These are phyloP conservation scores for Metallyticus violacea DNA, from an alignment of 2,888 invertebrate genomes.

Conservation along the genomic window DNA sequence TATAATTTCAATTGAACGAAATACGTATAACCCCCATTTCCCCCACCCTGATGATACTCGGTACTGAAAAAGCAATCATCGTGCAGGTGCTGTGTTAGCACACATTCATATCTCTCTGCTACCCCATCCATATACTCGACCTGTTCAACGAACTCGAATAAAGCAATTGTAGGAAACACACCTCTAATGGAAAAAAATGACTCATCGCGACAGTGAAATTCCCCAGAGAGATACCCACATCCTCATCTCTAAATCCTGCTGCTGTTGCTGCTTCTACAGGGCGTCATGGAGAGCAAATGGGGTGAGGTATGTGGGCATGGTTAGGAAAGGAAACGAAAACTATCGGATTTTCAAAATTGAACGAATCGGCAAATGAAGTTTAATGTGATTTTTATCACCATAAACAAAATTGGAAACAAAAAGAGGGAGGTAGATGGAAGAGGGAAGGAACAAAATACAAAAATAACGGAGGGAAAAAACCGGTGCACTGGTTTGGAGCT, in stretches of 20 bases:
- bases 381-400: constrained; percentile 14
- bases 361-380: constrained; percentile 15
- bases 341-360: constrained; percentile 6
- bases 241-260: neutral
- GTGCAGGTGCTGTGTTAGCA: no score
- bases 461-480: neutral
- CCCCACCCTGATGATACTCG: no score
- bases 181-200: neutral
- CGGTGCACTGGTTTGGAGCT: neutral
- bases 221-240: neutral
- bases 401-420: constrained; percentile 14
- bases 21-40: no score
- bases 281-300: no score
- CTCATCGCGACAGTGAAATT: neutral
- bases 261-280: no score
- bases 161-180: neutral
- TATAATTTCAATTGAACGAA: no score
- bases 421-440: neutral
- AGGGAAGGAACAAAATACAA: neutral
- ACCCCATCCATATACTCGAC: neutral
- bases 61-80: no score
- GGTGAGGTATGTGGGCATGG: neutral
- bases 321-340: neutral
- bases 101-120: neutral
- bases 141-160: neutral